These are phyloP conservation scores for Anguilla pacifica DNA, from an alignment of 2,797 vertebrate genomes.

Conservation along the genomic window DNA sequence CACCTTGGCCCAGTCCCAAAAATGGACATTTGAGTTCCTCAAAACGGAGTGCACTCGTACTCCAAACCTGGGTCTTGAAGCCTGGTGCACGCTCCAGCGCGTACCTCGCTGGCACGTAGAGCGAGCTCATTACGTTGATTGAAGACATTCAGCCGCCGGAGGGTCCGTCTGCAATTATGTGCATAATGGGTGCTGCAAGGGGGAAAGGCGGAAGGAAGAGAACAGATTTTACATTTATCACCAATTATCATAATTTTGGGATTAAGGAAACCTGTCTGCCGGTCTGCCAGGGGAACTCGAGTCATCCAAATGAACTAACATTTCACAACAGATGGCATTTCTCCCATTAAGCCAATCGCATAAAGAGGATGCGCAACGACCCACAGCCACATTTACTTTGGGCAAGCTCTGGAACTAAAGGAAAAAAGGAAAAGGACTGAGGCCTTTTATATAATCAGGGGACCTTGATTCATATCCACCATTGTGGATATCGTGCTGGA, in stretches of 20 bases:
- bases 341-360: not conserved
- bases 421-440: not conserved
- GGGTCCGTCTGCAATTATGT: not conserved
- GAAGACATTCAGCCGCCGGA: not conserved
- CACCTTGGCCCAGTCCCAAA: too few relatives aligned
- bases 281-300: not conserved
- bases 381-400: not conserved
- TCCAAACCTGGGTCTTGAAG: too few relatives aligned
- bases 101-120: not conserved
- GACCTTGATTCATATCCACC: not conserved
- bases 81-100: not conserved
- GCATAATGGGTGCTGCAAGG: not conserved
- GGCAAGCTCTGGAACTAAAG: not conserved
- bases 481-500: too few relatives aligned
- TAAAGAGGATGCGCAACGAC: not conserved
- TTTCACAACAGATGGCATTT: not conserved
- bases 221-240: not conserved
- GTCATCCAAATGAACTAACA: not conserved
- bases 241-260: not conserved
- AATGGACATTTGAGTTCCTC: too few relatives aligned
- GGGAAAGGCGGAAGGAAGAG: not conserved
- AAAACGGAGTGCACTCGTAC: too few relatives aligned
- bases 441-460: too few relatives aligned
- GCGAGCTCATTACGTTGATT: not conserved
- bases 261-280: not conserved